Evolutionary conservation across 2,797 vertebrate species (phyloP).

Genomic region (Pachyuromys duprasi): DNA sequence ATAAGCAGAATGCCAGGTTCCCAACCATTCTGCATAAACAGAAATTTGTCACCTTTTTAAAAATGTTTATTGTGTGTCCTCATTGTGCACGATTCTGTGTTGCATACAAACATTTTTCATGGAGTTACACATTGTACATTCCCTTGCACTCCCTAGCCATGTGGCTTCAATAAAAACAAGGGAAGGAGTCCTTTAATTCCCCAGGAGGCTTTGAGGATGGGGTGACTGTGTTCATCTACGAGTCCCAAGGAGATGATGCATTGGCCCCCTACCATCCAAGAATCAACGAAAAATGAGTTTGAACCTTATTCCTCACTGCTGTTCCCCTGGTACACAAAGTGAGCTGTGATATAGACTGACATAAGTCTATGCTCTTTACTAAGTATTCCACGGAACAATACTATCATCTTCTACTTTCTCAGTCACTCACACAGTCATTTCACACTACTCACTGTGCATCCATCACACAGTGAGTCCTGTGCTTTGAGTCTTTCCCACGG

Average conservation of each 20-base stretch:
- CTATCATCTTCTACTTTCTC: background rate
- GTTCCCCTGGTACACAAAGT: background rate
- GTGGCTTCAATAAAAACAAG: constrained; percentile 40
- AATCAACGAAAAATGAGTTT: background rate
- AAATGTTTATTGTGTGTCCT: background rate
- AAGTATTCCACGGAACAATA: background rate
- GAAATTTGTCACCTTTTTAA: background rate
- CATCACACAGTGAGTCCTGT: background rate
- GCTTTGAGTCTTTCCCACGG: background rate
- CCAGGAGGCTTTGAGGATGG: background rate
- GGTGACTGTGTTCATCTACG: background rate
- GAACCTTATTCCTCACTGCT: background rate
- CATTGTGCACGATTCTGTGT: background rate
- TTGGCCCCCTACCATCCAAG: background rate
- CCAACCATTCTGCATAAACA: background rate
- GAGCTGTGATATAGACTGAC: background rate
- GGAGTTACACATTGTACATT: no score
- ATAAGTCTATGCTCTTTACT: background rate
- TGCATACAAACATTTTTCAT: background rate
- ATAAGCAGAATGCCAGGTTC: constrained; percentile 8
- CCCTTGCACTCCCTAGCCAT: background rate
- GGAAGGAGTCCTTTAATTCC: background rate
- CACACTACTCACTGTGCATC: background rate
- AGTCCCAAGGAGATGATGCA: background rate
- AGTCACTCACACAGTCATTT: background rate